Evolutionary conservation across 2,888 invertebrate species (phyloP).

Genomic region (Cheilosia vulpina): DNA sequence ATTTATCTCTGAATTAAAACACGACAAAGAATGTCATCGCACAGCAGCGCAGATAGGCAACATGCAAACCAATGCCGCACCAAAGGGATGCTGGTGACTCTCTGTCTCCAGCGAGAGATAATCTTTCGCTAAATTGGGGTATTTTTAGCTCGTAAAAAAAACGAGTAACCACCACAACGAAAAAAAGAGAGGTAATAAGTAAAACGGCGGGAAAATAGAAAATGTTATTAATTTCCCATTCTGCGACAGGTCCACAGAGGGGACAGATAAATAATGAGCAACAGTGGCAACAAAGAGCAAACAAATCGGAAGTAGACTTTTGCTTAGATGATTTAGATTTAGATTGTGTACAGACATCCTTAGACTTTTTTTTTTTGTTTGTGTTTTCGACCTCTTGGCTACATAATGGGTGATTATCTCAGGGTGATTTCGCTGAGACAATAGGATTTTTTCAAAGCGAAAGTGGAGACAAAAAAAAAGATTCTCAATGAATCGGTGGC

Average conservation of each 20-base stretch:
- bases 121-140: constrained; percentile 32
- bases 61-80: background rate
- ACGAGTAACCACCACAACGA: background rate
- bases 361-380: background rate
- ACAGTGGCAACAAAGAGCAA: constrained; percentile 14
- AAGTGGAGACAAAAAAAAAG: constrained; percentile 1
- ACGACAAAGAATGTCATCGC: background rate
- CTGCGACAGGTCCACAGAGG: background rate
- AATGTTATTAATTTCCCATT: constrained; percentile 50
- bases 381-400: background rate
- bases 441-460: background rate
- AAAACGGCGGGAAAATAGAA: constrained; percentile 18
- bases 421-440: background rate
- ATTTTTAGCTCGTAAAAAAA: constrained; percentile 51
- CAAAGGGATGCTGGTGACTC: background rate
- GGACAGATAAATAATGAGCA: constrained; percentile 4
- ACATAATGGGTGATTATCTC: background rate
- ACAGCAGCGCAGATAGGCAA: background rate
- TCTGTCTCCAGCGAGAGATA: constrained; percentile 3
- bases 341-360: constrained; percentile 16
- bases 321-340: constrained; percentile 5
- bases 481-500: constrained; percentile 27
- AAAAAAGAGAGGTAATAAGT: background rate
- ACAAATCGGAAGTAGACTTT: constrained; percentile 32
- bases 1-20: constrained; percentile 9